Percentiles rank a stretch among this genome's conserved stretches.
These are phyloP conservation scores for Lycopodina hypogea DNA, from an alignment of 37 sponge, comb jelly and placozoan species.

Conservation along the genomic window DNA sequence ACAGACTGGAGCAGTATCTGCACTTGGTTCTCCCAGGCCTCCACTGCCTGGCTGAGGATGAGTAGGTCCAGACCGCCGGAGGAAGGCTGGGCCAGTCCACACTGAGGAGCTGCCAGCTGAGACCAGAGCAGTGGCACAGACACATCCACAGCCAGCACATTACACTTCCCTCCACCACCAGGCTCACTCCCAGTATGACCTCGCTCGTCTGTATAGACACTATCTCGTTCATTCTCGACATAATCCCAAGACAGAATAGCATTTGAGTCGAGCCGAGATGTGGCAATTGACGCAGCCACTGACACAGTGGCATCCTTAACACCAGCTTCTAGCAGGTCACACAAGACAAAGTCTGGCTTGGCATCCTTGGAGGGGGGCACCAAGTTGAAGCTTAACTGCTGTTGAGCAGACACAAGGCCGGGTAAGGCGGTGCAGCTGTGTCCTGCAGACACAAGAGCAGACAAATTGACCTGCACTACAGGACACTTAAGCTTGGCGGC, in stretches of 20 bases:
- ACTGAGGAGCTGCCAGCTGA: conserved; percentile 24
- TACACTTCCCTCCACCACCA: conserved; percentile 1
- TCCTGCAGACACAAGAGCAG: background rate
- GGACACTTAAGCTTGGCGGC: conserved; percentile 6
- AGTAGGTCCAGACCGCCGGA: conserved; percentile 45
- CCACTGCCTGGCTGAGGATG: conserved; percentile 4
- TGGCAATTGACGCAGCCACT: conserved; percentile 14
- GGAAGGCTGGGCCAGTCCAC: conserved; percentile 3
- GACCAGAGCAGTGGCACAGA: conserved; percentile 38
- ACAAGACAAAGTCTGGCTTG: background rate
- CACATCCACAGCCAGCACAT: conserved; percentile 3
- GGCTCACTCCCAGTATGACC: too few relatives aligned
- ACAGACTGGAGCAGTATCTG: background rate
- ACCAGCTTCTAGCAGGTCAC: conserved; percentile 33
- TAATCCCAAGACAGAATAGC: conserved; percentile 28
- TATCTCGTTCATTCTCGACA: background rate
- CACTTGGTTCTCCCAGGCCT: conserved; percentile 14
- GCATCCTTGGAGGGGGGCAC: background rate
- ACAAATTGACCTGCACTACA: conserved; percentile 16
- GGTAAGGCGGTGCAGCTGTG: background rate
- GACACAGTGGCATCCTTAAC: background rate
- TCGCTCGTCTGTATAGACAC: background rate
- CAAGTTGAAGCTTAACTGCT: conserved; percentile 19
- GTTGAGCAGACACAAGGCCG: conserved; percentile 14
- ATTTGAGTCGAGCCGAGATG: conserved; percentile 8